Conservation (phyloP, 2,888 invertebrate species). For the Drosophila fulvimacula region DNA sequence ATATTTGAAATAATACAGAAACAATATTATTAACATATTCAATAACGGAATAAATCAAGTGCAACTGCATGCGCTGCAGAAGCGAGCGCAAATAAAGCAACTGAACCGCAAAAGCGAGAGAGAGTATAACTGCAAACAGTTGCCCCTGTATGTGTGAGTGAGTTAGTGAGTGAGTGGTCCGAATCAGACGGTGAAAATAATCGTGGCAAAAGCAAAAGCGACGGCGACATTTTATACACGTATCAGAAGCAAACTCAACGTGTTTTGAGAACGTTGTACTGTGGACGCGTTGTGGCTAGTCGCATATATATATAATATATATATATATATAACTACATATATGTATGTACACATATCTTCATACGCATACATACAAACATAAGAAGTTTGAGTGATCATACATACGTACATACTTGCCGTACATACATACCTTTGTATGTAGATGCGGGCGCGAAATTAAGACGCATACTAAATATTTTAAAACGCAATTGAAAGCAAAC, state of each 20-base stretch:
- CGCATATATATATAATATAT: slow-evolving; percentile 10
- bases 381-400: slow-evolving; percentile 29
- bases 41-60: slow-evolving; percentile 15
- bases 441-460: slow-evolving; percentile 66
- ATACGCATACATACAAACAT: slow-evolving; percentile 7
- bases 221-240: slow-evolving; percentile 53
- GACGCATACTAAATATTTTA: slow-evolving; percentile 35
- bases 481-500: slow-evolving; percentile 62
- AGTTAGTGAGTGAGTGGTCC: slow-evolving; percentile 20
- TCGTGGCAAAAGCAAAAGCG: slow-evolving; percentile 71
- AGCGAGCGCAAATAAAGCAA: slow-evolving; percentile 32
- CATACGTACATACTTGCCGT: slow-evolving; percentile 4
- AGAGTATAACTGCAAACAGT: slow-evolving; percentile 16
- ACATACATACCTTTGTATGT: neutral
- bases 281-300: slow-evolving; percentile 40
- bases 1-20: neutral
- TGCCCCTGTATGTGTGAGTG: slow-evolving; percentile 9
- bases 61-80: slow-evolving; percentile 26
- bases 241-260: slow-evolving; percentile 66
- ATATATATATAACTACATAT: neutral
- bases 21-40: slow-evolving; percentile 7
- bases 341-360: slow-evolving; percentile 5
- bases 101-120: slow-evolving; percentile 37
- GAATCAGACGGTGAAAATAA: slow-evolving; percentile 60
- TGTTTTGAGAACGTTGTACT: slow-evolving; percentile 65